Conservation (phyloP, 2,797 vertebrate species). For the Choloepus didactylus region DNA sequence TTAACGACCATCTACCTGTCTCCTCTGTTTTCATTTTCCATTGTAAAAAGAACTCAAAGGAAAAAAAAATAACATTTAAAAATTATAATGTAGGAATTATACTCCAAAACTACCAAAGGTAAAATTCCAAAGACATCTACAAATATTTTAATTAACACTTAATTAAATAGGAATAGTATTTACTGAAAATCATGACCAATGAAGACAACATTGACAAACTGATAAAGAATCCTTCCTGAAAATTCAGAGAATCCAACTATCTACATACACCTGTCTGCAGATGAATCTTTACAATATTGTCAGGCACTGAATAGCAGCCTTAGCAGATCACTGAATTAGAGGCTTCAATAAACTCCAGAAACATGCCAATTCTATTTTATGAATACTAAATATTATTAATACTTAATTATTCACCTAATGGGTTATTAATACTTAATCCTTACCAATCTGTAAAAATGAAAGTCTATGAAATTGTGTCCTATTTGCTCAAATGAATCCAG, state of each 20-base stretch:
- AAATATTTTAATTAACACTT: too few relatives aligned
- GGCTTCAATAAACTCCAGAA: background rate
- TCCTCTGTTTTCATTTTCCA: too few relatives aligned
- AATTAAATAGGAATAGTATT: too few relatives aligned
- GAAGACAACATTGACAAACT: background rate
- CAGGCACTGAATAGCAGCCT: background rate
- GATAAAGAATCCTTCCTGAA: background rate
- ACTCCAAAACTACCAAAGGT: too few relatives aligned
- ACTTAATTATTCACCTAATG: background rate
- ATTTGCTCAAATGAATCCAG: background rate
- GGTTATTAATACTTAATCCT: background rate
- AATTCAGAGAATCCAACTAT: background rate
- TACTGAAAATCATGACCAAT: background rate
- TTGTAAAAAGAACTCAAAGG: too few relatives aligned
- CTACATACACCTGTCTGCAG: background rate
- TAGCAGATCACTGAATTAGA: background rate
- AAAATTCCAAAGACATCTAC: too few relatives aligned
- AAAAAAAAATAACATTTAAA: too few relatives aligned
- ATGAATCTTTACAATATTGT: background rate
- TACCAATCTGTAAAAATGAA: background rate
- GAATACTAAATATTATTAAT: constrained; percentile 1
- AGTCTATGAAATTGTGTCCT: background rate
- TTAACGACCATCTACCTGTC: too few relatives aligned
- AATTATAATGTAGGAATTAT: too few relatives aligned
- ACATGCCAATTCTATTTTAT: background rate